Percentiles rank a stretch among this genome's conserved stretches.
Conservation (phyloP, 2,113 vertebrate species). For the Alces alces region DNA sequence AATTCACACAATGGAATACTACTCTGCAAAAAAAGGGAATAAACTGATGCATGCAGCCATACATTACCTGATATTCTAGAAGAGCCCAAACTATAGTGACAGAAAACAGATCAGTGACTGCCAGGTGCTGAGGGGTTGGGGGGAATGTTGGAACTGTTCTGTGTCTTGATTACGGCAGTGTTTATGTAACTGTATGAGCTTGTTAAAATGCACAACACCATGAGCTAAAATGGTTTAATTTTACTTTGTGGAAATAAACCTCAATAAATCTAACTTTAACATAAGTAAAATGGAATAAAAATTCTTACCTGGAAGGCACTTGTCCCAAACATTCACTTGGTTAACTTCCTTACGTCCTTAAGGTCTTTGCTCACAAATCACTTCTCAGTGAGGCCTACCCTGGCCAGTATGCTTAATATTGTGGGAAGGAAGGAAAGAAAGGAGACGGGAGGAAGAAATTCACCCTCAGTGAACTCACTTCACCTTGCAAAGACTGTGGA, state of each 20-base stretch:
- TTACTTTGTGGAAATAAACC: background rate
- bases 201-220: background rate
- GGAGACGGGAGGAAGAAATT: background rate
- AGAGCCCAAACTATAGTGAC: background rate
- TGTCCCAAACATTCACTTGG: background rate
- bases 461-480: background rate
- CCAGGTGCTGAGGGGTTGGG: rapidly evolving
- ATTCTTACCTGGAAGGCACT: background rate
- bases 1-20: background rate
- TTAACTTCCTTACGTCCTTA: background rate
- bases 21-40: background rate
- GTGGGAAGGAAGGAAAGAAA: background rate
- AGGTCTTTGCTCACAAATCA: background rate
- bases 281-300: background rate
- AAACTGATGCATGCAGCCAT: background rate
- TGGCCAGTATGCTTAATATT: background rate
- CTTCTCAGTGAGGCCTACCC: background rate
- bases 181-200: background rate
- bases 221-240: background rate
- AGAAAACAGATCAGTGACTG: background rate
- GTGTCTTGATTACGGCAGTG: background rate
- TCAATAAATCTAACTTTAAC: background rate
- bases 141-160: background rate
- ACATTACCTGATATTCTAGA: background rate
- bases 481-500: background rate